phyloP scores from a whole-genome alignment of 2,888 invertebrate species.

The Drosophila demipolita region DNA sequence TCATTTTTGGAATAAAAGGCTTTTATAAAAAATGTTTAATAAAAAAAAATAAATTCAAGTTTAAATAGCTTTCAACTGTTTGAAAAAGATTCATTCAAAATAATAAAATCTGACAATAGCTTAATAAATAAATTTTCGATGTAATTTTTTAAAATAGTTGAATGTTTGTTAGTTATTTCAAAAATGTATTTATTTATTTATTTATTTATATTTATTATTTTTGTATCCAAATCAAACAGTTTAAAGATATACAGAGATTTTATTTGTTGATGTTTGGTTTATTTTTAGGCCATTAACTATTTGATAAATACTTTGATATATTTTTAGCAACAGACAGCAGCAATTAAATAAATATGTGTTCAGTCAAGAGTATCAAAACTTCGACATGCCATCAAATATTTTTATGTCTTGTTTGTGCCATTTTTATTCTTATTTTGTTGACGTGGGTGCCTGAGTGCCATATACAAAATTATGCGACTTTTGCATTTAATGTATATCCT shows the following conservation, averaged over 20 bases:
- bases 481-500: constrained; percentile 20
- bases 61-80: fast-evolving
- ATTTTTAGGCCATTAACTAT: neutral
- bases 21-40: neutral
- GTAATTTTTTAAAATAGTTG: neutral
- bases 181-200: neutral
- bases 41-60: neutral
- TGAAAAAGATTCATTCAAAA: neutral
- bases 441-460: constrained; percentile 27
- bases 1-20: neutral
- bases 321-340: too few relatives aligned
- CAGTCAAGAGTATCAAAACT: constrained; percentile 14
- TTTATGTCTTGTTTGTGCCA: neutral
- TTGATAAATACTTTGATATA: neutral
- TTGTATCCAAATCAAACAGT: neutral
- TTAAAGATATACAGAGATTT: neutral
- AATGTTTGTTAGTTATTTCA: neutral
- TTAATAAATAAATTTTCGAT: neutral
- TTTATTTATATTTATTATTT: neutral
- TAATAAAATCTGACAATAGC: neutral
- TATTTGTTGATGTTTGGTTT: neutral
- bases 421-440: constrained; percentile 6
- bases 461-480: constrained; percentile 60
- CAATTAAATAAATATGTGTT: neutral
- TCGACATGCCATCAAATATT: neutral